phyloP scores from a whole-genome alignment of 2,888 invertebrate species.

The Seira sanloemensis region DNA sequence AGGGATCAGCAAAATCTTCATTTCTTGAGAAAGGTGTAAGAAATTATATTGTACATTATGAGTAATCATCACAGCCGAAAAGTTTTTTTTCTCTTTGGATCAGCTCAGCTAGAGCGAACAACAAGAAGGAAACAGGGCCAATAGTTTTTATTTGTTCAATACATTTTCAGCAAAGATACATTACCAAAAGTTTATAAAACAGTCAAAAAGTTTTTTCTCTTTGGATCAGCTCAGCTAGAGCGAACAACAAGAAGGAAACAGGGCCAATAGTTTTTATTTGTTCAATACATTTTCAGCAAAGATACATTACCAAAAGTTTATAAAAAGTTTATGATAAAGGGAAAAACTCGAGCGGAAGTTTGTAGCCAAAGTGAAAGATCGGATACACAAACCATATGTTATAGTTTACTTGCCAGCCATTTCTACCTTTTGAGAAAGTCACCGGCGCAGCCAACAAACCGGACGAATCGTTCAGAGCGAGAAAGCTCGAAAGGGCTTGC shows the following conservation, averaged over 20 bases:
- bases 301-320: background rate
- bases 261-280: constrained; percentile 1
- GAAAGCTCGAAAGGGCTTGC: background rate
- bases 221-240: too few species aligned
- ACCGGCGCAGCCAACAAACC: background rate
- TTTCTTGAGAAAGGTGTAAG: background rate
- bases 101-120: too few species aligned
- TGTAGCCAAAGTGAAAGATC: background rate
- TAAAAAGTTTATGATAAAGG: background rate
- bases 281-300: background rate
- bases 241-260: background rate
- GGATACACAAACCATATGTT: background rate
- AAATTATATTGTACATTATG: background rate
- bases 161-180: background rate
- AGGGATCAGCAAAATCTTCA: background rate
- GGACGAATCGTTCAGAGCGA: background rate
- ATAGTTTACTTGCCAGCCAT: background rate
- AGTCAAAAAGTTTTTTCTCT: background rate
- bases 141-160: background rate
- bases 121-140: background rate
- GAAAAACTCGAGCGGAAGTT: background rate
- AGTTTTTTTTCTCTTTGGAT: background rate
- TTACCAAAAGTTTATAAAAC: background rate
- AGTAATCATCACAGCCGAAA: background rate
- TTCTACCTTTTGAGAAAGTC: background rate